Percentiles rank a stretch among this genome's conserved stretches.
These are phyloP conservation scores for Drosophila rubida DNA, from an alignment of 2,888 invertebrate genomes.

Conservation along the genomic window DNA sequence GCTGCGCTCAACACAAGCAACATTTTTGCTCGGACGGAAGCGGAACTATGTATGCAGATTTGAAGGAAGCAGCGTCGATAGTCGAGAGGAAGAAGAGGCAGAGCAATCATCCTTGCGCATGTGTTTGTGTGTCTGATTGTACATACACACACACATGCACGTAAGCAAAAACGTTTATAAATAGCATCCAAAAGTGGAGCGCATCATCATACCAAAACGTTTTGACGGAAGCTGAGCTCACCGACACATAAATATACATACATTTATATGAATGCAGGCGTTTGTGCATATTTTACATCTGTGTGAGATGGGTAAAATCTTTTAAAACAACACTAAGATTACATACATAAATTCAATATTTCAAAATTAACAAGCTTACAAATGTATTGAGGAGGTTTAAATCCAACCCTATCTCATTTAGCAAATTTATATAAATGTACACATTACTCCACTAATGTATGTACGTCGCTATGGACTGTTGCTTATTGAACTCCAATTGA, in stretches of 20 bases:
- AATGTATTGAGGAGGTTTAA: background rate
- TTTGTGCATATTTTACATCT: background rate
- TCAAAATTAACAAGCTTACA: background rate
- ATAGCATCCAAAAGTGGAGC: conserved; percentile 78
- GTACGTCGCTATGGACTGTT: background rate
- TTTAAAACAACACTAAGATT: too few relatives aligned
- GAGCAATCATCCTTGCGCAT: conserved; percentile 53
- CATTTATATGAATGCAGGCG: background rate
- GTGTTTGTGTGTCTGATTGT: conserved; percentile 42
- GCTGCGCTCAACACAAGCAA: conserved; percentile 56
- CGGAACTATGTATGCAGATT: conserved; percentile 79
- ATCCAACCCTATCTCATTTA: background rate
- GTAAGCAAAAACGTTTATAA: conserved; percentile 64
- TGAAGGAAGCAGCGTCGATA: conserved; percentile 63
- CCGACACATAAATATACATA: conserved; percentile 22
- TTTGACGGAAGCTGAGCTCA: conserved; percentile 62
- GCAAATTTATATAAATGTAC: background rate
- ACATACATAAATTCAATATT: background rate
- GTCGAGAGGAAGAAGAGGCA: conserved; percentile 16
- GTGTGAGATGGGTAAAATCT: background rate
- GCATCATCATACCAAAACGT: conserved; percentile 43
- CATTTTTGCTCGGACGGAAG: conserved; percentile 61
- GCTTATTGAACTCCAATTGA: conserved; percentile 21
- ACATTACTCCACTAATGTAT: background rate
- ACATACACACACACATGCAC: conserved; percentile 27